phyloP scores from a whole-genome alignment of 2,113 vertebrate species.

The Peromyscus leucopus region DNA sequence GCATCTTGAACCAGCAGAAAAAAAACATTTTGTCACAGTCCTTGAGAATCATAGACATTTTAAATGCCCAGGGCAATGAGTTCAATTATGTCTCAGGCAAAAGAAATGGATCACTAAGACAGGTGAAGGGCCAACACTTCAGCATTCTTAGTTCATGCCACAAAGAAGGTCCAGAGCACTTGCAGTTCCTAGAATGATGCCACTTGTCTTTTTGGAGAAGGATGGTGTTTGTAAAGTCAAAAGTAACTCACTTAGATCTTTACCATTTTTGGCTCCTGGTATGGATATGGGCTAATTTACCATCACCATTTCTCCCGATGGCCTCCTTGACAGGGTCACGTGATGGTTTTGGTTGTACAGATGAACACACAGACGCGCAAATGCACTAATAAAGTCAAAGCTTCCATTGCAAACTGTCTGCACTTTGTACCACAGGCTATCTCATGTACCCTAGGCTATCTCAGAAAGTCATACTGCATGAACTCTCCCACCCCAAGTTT shows the following conservation, averaged over 20 bases:
- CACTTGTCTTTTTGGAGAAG: background rate
- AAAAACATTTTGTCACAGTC: background rate
- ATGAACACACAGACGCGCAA: background rate
- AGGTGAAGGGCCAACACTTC: background rate
- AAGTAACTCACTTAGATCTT: background rate
- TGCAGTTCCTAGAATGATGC: background rate
- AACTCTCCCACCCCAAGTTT: background rate
- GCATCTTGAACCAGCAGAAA: background rate
- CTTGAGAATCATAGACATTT: background rate
- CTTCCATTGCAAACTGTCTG: background rate
- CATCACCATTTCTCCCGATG: background rate
- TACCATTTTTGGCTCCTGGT: background rate
- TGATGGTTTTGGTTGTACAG: conserved; percentile 6
- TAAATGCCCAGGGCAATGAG: background rate
- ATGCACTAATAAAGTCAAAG: background rate
- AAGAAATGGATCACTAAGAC: background rate
- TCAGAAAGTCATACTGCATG: background rate
- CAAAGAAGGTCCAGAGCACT: background rate
- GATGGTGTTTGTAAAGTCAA: background rate
- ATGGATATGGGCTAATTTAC: background rate
- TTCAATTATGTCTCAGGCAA: background rate
- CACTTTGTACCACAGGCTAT: background rate
- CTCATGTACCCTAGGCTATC: background rate
- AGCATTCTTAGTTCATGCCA: background rate
- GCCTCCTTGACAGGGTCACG: conserved; percentile 7